Evolutionary conservation across 2,797 vertebrate genomes (phyloP).

Genomic region (Myotis vivesi): DNA sequence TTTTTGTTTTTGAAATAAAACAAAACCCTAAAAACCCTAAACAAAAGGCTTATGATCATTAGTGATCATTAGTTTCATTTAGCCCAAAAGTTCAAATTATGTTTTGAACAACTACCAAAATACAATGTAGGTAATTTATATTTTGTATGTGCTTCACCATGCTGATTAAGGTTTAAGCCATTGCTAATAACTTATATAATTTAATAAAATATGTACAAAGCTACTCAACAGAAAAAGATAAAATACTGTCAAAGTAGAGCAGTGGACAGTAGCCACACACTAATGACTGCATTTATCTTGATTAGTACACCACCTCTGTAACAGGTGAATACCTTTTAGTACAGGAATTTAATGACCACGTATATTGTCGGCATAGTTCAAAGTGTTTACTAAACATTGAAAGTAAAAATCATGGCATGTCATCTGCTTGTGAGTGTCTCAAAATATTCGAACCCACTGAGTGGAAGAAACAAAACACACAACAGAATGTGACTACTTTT

Average conservation of each 20-base stretch:
- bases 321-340: conserved; percentile 1
- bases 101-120: conserved; percentile 47
- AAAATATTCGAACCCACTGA: conserved; percentile 15
- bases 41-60: conserved; percentile 39
- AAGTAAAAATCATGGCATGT: conserved; percentile 15
- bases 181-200: background rate
- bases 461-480: background rate
- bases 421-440: background rate
- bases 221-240: background rate
- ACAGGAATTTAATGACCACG: conserved; percentile 23
- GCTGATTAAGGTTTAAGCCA: background rate
- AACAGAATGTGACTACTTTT: background rate
- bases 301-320: background rate
- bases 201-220: conserved; percentile 54
- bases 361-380: background rate
- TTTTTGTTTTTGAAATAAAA: conserved; percentile 32
- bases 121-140: background rate
- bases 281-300: conserved; percentile 8
- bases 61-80: conserved; percentile 10
- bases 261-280: background rate
- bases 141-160: background rate
- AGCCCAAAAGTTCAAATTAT: conserved; percentile 28
- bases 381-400: conserved; percentile 14
- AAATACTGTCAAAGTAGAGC: background rate
- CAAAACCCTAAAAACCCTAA: conserved; percentile 42